phyloP scores from a whole-genome alignment of 2,113 vertebrate species.

The Forbesichthys agassizii region DNA sequence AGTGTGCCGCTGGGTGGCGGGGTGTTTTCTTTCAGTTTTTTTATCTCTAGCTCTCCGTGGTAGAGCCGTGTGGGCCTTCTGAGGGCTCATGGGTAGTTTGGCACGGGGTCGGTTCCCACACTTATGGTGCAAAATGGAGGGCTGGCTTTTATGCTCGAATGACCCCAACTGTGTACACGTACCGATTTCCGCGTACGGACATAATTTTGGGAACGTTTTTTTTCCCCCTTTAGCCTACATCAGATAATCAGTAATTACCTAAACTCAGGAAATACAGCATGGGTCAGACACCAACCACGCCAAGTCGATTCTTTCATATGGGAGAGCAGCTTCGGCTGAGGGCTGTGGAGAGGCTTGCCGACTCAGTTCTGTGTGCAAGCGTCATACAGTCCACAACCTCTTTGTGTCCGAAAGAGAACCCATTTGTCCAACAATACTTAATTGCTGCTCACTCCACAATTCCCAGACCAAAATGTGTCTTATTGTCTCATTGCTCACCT shows the following conservation, averaged over 20 bases:
- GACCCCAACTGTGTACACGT: constrained; percentile 41
- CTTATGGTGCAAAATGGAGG: constrained; percentile 57
- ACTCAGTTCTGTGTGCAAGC: constrained; percentile 21
- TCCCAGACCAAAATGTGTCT: constrained; percentile 41
- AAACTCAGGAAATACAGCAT: constrained; percentile 71
- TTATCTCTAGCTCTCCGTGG: constrained; percentile 51
- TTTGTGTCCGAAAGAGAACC: constrained; percentile 50
- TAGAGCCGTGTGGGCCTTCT: constrained; percentile 33
- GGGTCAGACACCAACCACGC: constrained; percentile 48
- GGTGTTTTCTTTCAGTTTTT: constrained; percentile 33
- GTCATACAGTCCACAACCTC: constrained; percentile 55
- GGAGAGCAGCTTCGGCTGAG: constrained; percentile 42
- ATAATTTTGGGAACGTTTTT: constrained; percentile 49
- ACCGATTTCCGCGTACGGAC: constrained; percentile 68
- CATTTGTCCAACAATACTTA: constrained; percentile 66
- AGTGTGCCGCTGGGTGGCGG: constrained; percentile 43
- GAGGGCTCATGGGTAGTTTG: constrained; percentile 54
- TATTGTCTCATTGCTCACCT: constrained; percentile 61
- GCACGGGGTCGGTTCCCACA: constrained; percentile 66
- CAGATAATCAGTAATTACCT: constrained; percentile 74
- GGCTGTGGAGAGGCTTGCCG: constrained; percentile 29
- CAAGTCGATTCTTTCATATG: constrained; percentile 50
- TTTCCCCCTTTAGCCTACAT: constrained; percentile 55
- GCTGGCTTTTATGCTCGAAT: constrained; percentile 57
- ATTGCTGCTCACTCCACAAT: constrained; percentile 52